Conservation (phyloP, 2,888 invertebrate genomes). For the Dynastes tityus region DNA sequence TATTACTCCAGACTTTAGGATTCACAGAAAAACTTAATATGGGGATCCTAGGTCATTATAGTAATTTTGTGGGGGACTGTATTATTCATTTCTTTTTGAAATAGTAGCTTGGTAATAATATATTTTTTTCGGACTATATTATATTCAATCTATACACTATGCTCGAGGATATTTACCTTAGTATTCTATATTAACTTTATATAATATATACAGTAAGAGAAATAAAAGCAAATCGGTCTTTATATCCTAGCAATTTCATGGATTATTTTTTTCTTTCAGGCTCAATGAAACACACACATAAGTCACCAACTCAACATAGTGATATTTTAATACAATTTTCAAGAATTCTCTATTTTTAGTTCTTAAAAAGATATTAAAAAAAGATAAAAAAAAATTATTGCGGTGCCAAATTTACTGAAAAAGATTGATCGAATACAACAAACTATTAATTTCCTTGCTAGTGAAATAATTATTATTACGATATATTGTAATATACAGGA, state of each 20-base stretch:
- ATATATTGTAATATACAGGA: background rate
- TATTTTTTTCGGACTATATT: conserved; percentile 13
- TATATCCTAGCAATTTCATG: conserved; percentile 58
- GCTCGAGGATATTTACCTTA: conserved; percentile 56
- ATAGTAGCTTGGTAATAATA: conserved; percentile 54
- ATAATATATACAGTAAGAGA: conserved; percentile 34
- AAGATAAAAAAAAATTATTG: conserved; percentile 58
- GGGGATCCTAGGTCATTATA: background rate
- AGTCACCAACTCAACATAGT: conserved; percentile 67
- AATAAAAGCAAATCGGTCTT: conserved; percentile 8
- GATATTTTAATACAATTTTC: conserved; percentile 67
- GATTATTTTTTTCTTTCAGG: conserved; percentile 69
- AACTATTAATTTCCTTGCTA: background rate
- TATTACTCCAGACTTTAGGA: too few relatives aligned
- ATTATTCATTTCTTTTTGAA: conserved; percentile 30
- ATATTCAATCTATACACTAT: conserved; percentile 52
- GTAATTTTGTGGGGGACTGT: conserved; percentile 43
- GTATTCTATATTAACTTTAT: conserved; percentile 35
- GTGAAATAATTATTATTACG: background rate
- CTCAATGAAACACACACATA: conserved; percentile 70
- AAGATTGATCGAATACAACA: background rate
- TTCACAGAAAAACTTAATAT: too few relatives aligned
- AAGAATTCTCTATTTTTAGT: conserved; percentile 63
- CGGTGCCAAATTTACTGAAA: conserved; percentile 65
- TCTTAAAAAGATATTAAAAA: conserved; percentile 2